Evolutionary conservation across 2,888 invertebrate genomes (phyloP).

Genomic region (Drosophila nr. perissopoda): DNA sequence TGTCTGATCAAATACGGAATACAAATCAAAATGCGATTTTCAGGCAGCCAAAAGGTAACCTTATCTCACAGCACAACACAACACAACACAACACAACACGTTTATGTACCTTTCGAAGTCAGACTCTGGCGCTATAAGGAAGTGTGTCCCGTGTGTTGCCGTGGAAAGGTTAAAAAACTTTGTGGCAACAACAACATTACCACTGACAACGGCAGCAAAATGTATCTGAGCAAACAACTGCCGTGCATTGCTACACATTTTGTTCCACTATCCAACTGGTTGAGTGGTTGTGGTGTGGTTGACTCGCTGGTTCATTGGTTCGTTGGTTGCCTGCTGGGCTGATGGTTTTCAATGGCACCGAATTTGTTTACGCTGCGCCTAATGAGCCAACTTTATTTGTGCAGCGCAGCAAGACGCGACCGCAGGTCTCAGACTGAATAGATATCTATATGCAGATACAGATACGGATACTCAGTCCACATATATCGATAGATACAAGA

Average conservation of each 20-base stretch:
- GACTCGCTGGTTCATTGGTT: conserved; percentile 28
- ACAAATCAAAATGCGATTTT: conserved; percentile 84
- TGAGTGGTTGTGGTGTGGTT: conserved; percentile 32
- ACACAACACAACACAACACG: conserved; percentile 39
- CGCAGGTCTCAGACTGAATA: conserved; percentile 29
- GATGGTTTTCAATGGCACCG: conserved; percentile 48
- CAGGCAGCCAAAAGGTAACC: conserved; percentile 66
- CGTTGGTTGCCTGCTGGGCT: conserved; percentile 31
- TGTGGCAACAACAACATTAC: conserved; percentile 46
- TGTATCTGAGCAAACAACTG: conserved; percentile 75
- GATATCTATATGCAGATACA: conserved; percentile 13
- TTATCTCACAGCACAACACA: conserved; percentile 48
- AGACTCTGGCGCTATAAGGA: conserved; percentile 58
- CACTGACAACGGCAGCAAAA: conserved; percentile 60
- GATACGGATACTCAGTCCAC: conserved; percentile 24
- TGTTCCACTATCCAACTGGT: conserved; percentile 44
- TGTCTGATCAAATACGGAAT: conserved; percentile 82
- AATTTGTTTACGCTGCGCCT: conserved; percentile 76
- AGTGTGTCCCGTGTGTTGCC: conserved; percentile 21
- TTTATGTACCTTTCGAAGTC: conserved; percentile 55
- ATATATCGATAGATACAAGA: conserved; percentile 2
- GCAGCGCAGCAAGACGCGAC: conserved; percentile 59
- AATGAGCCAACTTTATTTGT: conserved; percentile 70
- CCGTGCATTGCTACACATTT: conserved; percentile 63
- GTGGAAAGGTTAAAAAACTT: conserved; percentile 74